Evolutionary conservation across 2,888 invertebrate species (phyloP), one percentile per base, ranked within the genome.

Genomic region (Lathronympha strigana): DNA sequence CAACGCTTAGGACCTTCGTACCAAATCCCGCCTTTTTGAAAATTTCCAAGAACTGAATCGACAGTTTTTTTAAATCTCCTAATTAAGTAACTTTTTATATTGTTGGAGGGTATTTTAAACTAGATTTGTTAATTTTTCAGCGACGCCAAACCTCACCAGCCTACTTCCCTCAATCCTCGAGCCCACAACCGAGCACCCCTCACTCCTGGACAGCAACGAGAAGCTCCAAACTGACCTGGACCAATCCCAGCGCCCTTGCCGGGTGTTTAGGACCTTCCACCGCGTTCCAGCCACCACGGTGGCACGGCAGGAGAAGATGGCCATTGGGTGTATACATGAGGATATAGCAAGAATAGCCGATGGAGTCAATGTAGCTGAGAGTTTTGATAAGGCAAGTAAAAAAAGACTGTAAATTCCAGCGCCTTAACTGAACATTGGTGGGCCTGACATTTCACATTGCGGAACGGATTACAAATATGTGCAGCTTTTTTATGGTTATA

Each of bases 201-300:
- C 81, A 0, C 70, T 89, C 55, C 64, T 89, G 28, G 86, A 87
- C 9, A 83, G 81, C 70, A 89, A 85, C 2, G 88, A 90, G 63
- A 89, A 87, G 61, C 74, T 91, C 0, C 83, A 82, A 47, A 78
- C 78, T 23, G 76, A 76, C 3, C 71, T 78, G 0, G 84, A 84
- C 11, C 63, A 74, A 0, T 73, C 82, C 0, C 81, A 79, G 50
- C 80, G 78, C 68, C 83, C 83, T 38, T 88, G 86, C 60, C 71
- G 81, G 8, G 80, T 89, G 2, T 85, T 81, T 72, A 87, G 81
- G 66, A 86, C 86, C 0, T 86, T 84, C 69, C 84, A 87, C 51
- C 76, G 83, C 6, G 70, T 83, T 19, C 82, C 84, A 0, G 73
- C 81, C 1, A 76, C 81, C 0, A 78, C 78, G 0, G 57, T 68